Base-by-base conservation (phyloP, 2,888 invertebrate species). In the Hydroisotoma schaefferi region DNA sequence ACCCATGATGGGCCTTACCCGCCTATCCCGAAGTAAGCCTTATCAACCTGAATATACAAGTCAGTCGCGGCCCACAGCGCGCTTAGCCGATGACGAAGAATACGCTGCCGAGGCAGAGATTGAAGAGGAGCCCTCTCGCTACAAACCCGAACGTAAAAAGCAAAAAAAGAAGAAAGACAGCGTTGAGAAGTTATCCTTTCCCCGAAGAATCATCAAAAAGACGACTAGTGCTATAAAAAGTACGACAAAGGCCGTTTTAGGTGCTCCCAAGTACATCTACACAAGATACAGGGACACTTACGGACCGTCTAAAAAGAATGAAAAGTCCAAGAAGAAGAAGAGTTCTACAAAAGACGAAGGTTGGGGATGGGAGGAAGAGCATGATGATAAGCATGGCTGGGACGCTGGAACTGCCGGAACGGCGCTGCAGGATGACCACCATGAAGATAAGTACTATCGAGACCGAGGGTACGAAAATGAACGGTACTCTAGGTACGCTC, bases 221-320 rank as follows among this genome's bases (percentile, higher is more conserved):
- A 49, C 49, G 27, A 49, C 26, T n/a, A 57, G 51, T 28, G 25
- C 46, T 0, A 61, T 64, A 25, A 40, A 49, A 25, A 60, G 48
- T 29, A 57, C 64, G 4, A 57, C 60, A 1, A 55, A 57, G 37
- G 64, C 64, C 1, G 54, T 64, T 25, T 57, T 64, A 1, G 64
- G 64, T 12, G 64, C 64, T n/a, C 64, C 64, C 2, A 60, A 60
- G 2, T 64, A 57, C 46, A 64, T 64, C 27, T 29, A 46, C 18
- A 64, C 60, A 23, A 43, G 60, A 15, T 64, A 64, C 57, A 53
- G 57, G 8, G 56, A 55, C 8, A 47, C 57, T n/a, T 61, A 57
- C 55, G 49, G 49, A 4, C 28, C 26, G 4, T n/a, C n/a, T 6
- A 49, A 25, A 25, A 49, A 25, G 28, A 26, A 26, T n/a, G 18